Conservation (phyloP, 1,140 invertebrate genomes). For the Helicoverpa zea region DNA sequence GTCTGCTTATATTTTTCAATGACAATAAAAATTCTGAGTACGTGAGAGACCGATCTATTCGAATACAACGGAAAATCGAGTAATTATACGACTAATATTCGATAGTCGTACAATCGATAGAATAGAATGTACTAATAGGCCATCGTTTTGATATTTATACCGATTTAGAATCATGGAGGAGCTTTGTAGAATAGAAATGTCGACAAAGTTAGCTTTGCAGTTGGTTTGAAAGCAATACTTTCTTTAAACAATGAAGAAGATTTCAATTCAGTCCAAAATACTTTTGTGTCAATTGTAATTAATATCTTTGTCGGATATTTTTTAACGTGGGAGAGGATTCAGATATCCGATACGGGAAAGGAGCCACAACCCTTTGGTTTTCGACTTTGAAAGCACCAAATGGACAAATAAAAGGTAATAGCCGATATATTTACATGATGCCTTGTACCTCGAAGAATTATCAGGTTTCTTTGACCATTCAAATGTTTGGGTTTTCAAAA, state of each 20-base stretch:
- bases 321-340: slow-evolving; percentile 51
- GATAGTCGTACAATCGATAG: slow-evolving; percentile 54
- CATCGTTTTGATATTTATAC: slow-evolving; percentile 57
- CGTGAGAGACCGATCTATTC: neutral
- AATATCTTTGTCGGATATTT: slow-evolving; percentile 10
- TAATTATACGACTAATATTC: slow-evolving; percentile 56
- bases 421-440: slow-evolving; percentile 48
- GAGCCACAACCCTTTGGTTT: slow-evolving; percentile 61
- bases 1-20: neutral
- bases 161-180: slow-evolving; percentile 49
- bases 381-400: slow-evolving; percentile 63
- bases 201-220: slow-evolving; percentile 5
- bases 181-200: slow-evolving; percentile 46
- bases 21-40: neutral
- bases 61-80: slow-evolving; percentile 34
- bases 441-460: slow-evolving; percentile 45
- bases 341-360: slow-evolving; percentile 72
- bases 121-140: slow-evolving; percentile 50
- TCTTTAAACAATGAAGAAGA: slow-evolving; percentile 6
- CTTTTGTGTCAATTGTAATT: slow-evolving; percentile 8
- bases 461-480: slow-evolving; percentile 62
- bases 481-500: slow-evolving; percentile 11
- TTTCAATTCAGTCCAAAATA: no score
- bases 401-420: slow-evolving; percentile 62
- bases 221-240: neutral